These are phyloP conservation scores for Protosalanx chinensis DNA, from an alignment of 2,797 vertebrate genomes.

Conservation along the genomic window DNA sequence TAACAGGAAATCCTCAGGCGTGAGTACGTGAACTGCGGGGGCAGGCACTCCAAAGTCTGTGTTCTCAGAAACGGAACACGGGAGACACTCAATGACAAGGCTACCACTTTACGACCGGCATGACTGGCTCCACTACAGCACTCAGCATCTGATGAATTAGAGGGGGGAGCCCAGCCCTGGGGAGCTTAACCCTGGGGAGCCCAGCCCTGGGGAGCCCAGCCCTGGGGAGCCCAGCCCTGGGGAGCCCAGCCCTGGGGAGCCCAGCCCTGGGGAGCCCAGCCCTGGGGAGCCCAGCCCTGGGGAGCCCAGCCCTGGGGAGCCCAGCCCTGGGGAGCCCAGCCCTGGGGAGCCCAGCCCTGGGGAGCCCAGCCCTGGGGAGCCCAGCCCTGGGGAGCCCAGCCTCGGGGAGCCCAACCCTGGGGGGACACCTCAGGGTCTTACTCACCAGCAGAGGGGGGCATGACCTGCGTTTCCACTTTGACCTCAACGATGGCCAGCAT, in stretches of 20 bases:
- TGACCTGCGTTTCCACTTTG: conserved; percentile 88
- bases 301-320: background rate
- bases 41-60: background rate
- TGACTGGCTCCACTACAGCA: background rate
- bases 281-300: background rate
- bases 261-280: background rate
- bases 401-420: conserved; percentile 7
- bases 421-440: conserved; percentile 41
- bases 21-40: background rate
- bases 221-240: conserved; percentile 26
- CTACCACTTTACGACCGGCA: conserved; percentile 19
- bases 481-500: conserved; percentile 92
- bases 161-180: background rate
- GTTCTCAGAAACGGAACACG: background rate
- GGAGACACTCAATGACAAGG: background rate
- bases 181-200: conserved; percentile 13
- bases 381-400: background rate
- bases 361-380: background rate
- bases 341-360: background rate
- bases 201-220: conserved; percentile 22
- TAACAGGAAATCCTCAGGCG: background rate
- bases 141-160: no score
- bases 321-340: background rate
- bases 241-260: conserved; percentile 23
- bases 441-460: conserved; percentile 76